phyloP scores from a whole-genome alignment of 2,797 vertebrate genomes.

The Odontamblyopus lacepedii region DNA sequence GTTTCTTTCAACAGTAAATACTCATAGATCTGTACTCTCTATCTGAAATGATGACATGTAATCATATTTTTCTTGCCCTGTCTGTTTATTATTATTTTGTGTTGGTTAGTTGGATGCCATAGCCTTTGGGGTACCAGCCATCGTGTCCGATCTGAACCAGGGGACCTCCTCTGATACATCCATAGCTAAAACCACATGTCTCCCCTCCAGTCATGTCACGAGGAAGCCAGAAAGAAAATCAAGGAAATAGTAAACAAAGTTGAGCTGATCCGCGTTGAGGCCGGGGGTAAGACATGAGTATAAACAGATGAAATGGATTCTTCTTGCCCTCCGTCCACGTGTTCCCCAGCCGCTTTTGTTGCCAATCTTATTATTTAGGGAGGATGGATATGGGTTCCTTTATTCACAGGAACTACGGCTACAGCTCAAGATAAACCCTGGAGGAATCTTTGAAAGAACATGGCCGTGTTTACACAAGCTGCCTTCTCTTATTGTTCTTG shows the following conservation, averaged over 20 bases:
- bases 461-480: constrained; percentile 64
- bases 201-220: constrained; percentile 62
- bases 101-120: too few relatives aligned
- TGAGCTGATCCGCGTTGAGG: constrained; percentile 64
- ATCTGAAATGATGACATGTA: too few relatives aligned
- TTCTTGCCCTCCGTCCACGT: constrained; percentile 39
- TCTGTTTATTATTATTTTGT: too few relatives aligned
- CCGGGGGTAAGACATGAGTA: constrained; percentile 60
- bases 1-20: too few relatives aligned
- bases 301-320: constrained; percentile 66
- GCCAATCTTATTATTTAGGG: constrained; percentile 57
- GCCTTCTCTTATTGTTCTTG: constrained; percentile 57
- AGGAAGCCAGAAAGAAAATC: constrained; percentile 63
- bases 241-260: constrained; percentile 62
- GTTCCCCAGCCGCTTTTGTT: constrained; percentile 59
- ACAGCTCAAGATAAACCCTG: constrained; percentile 43
- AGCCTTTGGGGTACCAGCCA: constrained; percentile 42
- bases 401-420: constrained; percentile 55
- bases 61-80: too few relatives aligned
- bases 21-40: too few relatives aligned
- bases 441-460: constrained; percentile 56
- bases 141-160: constrained; percentile 59
- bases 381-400: constrained; percentile 51
- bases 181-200: constrained; percentile 52
- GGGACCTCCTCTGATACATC: constrained; percentile 49